Evolutionary conservation across 2,797 vertebrate species (phyloP).

Genomic region (Xenentodon cancila): DNA sequence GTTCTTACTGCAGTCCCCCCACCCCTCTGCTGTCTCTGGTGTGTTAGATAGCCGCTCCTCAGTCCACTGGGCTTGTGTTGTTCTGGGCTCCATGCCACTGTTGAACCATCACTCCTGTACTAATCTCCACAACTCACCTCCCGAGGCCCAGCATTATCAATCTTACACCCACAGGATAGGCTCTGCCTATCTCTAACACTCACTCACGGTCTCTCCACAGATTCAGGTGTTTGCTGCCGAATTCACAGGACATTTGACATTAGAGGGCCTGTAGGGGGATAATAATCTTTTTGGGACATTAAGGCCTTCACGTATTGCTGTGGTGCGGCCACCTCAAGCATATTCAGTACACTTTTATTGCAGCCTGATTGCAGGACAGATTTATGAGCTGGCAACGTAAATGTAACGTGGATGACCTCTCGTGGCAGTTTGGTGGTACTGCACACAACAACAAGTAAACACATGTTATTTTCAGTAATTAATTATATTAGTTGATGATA

Average conservation of each 20-base stretch:
- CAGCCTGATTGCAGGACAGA: background rate
- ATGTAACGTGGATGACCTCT: slow-evolving; percentile 62
- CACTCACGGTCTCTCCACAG: slow-evolving; percentile 5
- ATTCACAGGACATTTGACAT: slow-evolving; percentile 44
- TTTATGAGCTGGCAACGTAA: slow-evolving; percentile 11
- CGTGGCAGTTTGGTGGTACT: slow-evolving; percentile 43
- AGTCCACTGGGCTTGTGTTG: slow-evolving; percentile 63
- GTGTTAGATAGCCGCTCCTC: slow-evolving; percentile 64
- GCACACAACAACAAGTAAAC: slow-evolving; percentile 6
- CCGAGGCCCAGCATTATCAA: slow-evolving; percentile 71
- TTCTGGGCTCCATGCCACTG: slow-evolving; percentile 77
- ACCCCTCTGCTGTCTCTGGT: slow-evolving; percentile 58
- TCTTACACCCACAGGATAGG: slow-evolving; percentile 66
- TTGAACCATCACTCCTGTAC: slow-evolving; percentile 75
- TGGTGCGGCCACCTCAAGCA: slow-evolving; percentile 14
- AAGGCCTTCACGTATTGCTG: slow-evolving; percentile 48
- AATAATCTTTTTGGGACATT: slow-evolving; percentile 34
- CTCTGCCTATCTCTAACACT: slow-evolving; percentile 31
- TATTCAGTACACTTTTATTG: slow-evolving; percentile 21
- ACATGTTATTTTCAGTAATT: background rate
- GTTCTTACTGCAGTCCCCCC: slow-evolving; percentile 35
- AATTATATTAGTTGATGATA: no score
- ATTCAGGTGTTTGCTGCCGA: slow-evolving; percentile 41
- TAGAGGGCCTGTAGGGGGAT: slow-evolving; percentile 32
- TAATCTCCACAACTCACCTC: slow-evolving; percentile 78